These are phyloP conservation scores for Sebastolobus altivelis DNA, from an alignment of 2,797 vertebrate species.

Conservation along the genomic window DNA sequence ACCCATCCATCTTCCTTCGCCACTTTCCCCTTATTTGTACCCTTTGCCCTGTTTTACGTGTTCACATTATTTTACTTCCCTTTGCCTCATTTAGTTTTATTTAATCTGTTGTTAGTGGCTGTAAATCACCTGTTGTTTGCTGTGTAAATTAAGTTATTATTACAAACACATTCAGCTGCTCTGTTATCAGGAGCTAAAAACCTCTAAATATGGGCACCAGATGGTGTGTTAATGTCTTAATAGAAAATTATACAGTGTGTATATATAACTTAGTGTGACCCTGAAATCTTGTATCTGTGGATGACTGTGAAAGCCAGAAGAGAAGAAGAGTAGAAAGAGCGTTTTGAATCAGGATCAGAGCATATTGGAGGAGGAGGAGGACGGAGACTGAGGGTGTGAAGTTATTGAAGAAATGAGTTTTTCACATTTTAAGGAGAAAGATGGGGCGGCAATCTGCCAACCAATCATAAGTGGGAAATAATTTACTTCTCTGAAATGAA, in stretches of 20 bases:
- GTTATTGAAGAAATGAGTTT: conserved; percentile 38
- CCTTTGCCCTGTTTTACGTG: background rate
- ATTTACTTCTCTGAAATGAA: conserved; percentile 31
- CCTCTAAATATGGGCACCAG: conserved; percentile 19
- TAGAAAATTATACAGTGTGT: background rate
- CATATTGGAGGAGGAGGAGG: conserved; percentile 25
- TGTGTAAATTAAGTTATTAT: background rate
- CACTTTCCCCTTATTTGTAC: background rate
- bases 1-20: too few species aligned
- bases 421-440: background rate
- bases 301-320: conserved; percentile 11
- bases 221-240: conserved; percentile 34
- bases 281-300: background rate
- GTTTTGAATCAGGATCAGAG: conserved; percentile 6
- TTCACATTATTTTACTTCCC: background rate
- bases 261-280: conserved; percentile 29
- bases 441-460: conserved; percentile 6
- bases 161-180: background rate
- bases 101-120: too few species aligned
- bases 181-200: background rate
- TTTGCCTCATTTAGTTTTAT: background rate
- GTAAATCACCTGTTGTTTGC: background rate
- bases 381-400: conserved; percentile 7
- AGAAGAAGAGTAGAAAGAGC: background rate
- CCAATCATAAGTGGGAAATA: background rate